phyloP scores from a whole-genome alignment of 1,140 invertebrate genomes.

The Drosophila kurseongensis region DNA sequence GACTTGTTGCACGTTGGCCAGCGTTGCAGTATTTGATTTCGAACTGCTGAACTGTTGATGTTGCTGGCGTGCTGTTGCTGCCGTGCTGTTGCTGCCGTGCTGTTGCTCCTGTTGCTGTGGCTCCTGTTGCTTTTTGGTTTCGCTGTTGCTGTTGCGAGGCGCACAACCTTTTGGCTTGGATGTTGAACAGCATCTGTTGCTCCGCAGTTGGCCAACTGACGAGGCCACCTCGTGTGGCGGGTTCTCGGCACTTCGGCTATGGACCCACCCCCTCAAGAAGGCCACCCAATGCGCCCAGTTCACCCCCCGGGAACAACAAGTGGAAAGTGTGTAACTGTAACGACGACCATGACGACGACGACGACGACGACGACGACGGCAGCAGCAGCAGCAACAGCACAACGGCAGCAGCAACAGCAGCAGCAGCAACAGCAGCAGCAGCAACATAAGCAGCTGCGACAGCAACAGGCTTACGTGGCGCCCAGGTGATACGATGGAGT shows the following conservation, averaged over 20 bases:
- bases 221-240: slow-evolving; percentile 57
- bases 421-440: slow-evolving; percentile 26
- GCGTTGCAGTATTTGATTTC: not conserved
- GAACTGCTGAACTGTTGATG: not conserved
- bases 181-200: slow-evolving; percentile 82
- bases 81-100: not conserved
- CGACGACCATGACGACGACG: slow-evolving; percentile 31
- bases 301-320: slow-evolving; percentile 59
- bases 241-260: slow-evolving; percentile 20
- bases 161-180: slow-evolving; percentile 73
- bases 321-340: slow-evolving; percentile 71
- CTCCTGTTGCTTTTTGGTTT: slow-evolving; percentile 1
- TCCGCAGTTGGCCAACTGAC: slow-evolving; percentile 57
- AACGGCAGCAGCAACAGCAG: slow-evolving; percentile 28
- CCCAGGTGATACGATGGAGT: slow-evolving; percentile 23
- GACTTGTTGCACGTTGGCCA: slow-evolving; percentile 43
- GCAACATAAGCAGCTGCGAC: slow-evolving; percentile 30
- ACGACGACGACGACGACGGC: slow-evolving; percentile 1
- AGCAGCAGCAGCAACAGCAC: slow-evolving; percentile 16
- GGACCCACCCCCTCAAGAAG: not conserved
- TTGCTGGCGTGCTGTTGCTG: not conserved
- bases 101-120: slow-evolving; percentile 10
- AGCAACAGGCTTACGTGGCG: slow-evolving; percentile 55
- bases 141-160: slow-evolving; percentile 37
- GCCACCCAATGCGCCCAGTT: not conserved